phyloP scores from a whole-genome alignment of 2,888 invertebrate species.

The Pinctada fucata region DNA sequence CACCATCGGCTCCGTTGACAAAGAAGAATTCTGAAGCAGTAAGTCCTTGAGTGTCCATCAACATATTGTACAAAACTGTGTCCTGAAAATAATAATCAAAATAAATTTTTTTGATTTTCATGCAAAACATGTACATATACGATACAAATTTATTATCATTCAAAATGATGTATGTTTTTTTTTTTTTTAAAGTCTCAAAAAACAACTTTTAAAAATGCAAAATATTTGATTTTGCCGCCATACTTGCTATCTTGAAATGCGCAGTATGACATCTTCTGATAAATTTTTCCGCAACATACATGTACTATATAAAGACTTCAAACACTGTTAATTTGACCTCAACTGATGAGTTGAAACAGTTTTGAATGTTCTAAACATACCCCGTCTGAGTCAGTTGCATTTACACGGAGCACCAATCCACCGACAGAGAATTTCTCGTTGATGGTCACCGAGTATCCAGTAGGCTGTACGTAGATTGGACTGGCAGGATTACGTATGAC shows the following conservation, averaged over 20 bases:
- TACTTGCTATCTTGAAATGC: too few species aligned
- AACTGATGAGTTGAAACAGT: too few species aligned
- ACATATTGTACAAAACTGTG: conserved; percentile 40
- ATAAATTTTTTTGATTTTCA: not conserved
- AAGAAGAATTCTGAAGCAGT: conserved; percentile 43
- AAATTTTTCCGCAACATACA: too few species aligned
- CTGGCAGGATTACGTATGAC: conserved; percentile 60
- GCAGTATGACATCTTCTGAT: too few species aligned
- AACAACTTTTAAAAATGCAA: too few species aligned
- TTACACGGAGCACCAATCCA: conserved; percentile 57
- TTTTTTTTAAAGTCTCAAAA: too few species aligned
- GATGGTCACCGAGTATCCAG: conserved; percentile 42
- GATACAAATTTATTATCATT: too few species aligned
- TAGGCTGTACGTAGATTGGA: conserved; percentile 54
- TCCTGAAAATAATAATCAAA: conserved; percentile 30
- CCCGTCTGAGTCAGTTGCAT: conserved; percentile 67
- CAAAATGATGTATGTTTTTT: too few species aligned
- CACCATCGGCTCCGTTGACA: conserved; percentile 40
- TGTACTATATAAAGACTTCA: too few species aligned
- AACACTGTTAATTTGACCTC: too few species aligned
- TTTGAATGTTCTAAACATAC: conserved; percentile 47
- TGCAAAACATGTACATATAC: too few species aligned
- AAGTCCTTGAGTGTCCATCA: conserved; percentile 25
- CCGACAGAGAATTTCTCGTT: conserved; percentile 60
- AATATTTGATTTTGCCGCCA: too few species aligned